Conservation (phyloP, 1,140 invertebrate genomes). For the Lithobius niger region DNA sequence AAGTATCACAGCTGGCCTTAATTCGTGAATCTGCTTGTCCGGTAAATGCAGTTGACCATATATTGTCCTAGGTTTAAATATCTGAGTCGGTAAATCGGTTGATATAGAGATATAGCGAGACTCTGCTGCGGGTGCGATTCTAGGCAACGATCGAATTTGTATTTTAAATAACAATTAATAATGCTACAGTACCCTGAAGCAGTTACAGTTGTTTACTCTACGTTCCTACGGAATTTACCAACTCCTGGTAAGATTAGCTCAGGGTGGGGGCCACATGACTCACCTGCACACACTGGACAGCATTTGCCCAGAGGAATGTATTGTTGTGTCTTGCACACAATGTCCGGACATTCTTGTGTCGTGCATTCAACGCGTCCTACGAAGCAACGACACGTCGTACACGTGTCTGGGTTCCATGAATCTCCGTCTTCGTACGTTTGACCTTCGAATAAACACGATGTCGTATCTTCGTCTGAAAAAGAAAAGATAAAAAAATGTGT, state of each 20-base stretch:
- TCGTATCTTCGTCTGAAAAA: constrained; percentile 1
- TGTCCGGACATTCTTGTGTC: constrained; percentile 32
- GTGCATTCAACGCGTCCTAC: constrained; percentile 42
- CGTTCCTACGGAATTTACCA: too few relatives aligned
- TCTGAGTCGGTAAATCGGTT: too few relatives aligned
- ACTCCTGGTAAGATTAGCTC: neutral
- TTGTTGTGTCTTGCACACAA: constrained; percentile 32
- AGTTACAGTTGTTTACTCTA: too few relatives aligned
- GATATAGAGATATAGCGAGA: too few relatives aligned
- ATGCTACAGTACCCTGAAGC: too few relatives aligned
- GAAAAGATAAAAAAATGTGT: neutral
- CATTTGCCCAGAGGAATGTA: constrained; percentile 40
- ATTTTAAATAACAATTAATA: too few relatives aligned
- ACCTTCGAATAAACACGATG: constrained; percentile 36
- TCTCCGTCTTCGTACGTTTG: constrained; percentile 44
- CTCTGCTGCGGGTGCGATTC: too few relatives aligned
- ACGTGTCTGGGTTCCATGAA: constrained; percentile 45
- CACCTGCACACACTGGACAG: constrained; percentile 36
- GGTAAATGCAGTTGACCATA: too few relatives aligned
- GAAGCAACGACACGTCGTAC: constrained; percentile 46
- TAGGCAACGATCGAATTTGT: too few relatives aligned
- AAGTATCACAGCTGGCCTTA: too few relatives aligned
- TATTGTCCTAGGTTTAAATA: too few relatives aligned
- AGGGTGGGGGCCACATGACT: neutral
- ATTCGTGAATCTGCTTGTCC: too few relatives aligned